These are phyloP conservation scores for Aurelia aurita DNA, from an alignment of 30 jellyfish, hydroid and myxozoan genomes.

Conservation along the genomic window DNA sequence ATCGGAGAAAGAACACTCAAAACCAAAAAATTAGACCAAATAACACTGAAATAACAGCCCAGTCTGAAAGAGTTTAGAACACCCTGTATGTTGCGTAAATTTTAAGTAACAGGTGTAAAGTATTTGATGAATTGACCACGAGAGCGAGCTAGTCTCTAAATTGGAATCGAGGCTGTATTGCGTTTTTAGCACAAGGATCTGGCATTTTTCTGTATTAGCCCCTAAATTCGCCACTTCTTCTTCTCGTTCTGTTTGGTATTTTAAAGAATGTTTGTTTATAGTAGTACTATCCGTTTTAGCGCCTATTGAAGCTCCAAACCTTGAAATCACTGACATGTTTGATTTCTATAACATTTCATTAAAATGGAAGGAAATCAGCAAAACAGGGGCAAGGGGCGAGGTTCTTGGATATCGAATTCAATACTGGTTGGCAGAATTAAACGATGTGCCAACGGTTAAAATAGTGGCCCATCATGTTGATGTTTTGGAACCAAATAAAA, in stretches of 20 bases:
- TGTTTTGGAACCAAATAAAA: conserved; percentile 46
- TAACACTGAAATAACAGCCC: too few species aligned
- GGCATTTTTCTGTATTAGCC: not conserved
- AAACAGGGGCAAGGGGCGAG: conserved; percentile 38
- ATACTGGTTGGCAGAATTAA: conserved; percentile 21
- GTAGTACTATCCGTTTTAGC: not conserved
- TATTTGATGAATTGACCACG: too few species aligned
- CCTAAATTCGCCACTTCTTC: not conserved
- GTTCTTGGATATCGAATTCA: conserved; percentile 50
- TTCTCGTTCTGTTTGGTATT: not conserved
- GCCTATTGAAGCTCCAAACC: conserved; percentile 44
- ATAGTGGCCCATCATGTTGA: not conserved
- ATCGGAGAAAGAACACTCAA: too few species aligned
- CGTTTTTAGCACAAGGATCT: too few species aligned
- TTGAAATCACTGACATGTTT: conserved; percentile 25
- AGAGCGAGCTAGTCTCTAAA: too few species aligned
- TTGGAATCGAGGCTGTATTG: too few species aligned
- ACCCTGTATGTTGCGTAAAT: too few species aligned
- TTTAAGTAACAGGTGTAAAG: too few species aligned
- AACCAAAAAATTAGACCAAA: too few species aligned
- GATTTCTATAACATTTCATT: conserved; percentile 5
- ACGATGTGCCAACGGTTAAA: conserved; percentile 5
- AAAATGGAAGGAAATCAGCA: conserved; percentile 44
- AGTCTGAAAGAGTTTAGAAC: too few species aligned
- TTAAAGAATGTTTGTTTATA: not conserved